Conservation (phyloP, 2,797 vertebrate species). For the Potorous gilbertii region DNA sequence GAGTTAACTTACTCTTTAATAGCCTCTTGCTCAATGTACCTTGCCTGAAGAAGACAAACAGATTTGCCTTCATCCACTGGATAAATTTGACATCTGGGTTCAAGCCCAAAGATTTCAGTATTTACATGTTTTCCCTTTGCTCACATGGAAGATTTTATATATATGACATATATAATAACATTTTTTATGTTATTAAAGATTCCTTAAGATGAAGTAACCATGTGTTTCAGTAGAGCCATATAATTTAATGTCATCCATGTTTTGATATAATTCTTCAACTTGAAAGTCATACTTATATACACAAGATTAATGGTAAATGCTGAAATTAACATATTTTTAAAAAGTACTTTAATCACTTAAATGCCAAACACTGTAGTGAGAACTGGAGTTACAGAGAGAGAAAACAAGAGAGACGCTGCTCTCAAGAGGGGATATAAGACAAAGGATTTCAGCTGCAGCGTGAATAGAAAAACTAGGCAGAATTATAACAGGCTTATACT, state of each 20-base stretch:
- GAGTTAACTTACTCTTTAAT: neutral
- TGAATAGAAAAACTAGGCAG: neutral
- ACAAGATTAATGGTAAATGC: neutral
- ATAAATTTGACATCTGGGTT: neutral
- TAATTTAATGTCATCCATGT: neutral
- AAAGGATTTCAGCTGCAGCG: neutral
- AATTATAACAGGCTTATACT: neutral
- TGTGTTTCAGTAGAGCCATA: neutral
- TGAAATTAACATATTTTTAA: neutral
- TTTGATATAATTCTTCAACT: neutral
- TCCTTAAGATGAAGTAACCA: too few species aligned
- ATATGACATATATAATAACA: neutral
- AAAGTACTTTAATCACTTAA: neutral
- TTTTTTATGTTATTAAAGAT: neutral
- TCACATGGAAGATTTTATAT: neutral
- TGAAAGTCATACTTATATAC: neutral
- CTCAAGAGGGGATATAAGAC: neutral
- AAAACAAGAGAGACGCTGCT: neutral
- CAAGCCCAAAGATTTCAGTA: neutral
- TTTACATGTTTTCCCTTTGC: neutral
- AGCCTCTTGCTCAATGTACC: neutral
- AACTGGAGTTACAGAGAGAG: neutral
- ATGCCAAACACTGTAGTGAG: neutral
- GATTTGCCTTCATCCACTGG: neutral
- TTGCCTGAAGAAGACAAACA: neutral